Conservation (phyloP, 2,113 vertebrate genomes). For the Nicator chloris region DNA sequence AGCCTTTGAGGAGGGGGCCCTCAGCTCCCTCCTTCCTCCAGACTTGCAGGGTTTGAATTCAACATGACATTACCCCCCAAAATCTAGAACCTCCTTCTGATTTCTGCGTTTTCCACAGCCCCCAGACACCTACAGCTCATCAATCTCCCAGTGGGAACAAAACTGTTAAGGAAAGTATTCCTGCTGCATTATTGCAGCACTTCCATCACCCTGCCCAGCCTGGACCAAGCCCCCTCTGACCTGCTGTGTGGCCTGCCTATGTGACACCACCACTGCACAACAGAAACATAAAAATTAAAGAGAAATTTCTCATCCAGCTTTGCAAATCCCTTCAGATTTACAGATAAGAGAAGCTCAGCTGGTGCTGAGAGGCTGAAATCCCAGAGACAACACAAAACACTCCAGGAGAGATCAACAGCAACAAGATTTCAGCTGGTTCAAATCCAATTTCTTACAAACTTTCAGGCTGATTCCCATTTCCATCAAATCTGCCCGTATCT, state of each 20-base stretch:
- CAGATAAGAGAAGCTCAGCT: neutral
- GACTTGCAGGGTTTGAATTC: neutral
- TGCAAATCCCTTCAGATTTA: neutral
- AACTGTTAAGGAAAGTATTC: neutral
- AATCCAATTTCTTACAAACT: neutral
- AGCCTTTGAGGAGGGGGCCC: neutral
- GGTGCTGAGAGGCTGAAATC: neutral
- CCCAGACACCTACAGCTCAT: neutral
- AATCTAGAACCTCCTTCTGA: neutral
- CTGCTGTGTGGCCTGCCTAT: neutral
- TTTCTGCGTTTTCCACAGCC: neutral
- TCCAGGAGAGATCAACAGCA: neutral
- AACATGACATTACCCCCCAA: neutral
- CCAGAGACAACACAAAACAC: neutral
- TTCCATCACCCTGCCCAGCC: neutral
- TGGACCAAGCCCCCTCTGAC: no score
- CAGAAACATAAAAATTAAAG: neutral
- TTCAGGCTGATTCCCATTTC: neutral
- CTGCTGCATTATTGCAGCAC: neutral
- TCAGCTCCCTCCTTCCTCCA: neutral
- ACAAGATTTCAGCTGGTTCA: conserved; percentile 7
- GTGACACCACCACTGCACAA: neutral
- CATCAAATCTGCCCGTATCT: neutral
- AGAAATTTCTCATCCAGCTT: neutral
- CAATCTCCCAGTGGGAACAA: neutral